Evolutionary conservation across 2,797 vertebrate species (phyloP).

Genomic region (Momotus momota): DNA sequence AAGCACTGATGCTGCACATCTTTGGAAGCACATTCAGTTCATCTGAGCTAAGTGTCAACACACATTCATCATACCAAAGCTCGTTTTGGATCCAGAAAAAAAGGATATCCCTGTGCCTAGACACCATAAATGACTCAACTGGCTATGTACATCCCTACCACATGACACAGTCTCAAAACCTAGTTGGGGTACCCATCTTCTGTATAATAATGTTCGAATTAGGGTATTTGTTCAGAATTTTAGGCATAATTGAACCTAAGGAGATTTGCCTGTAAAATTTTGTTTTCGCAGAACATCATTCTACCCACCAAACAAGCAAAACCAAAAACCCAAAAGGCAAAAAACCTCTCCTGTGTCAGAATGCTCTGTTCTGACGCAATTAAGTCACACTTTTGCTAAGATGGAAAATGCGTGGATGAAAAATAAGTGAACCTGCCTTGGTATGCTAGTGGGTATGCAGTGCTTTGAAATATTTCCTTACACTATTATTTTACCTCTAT

Average conservation of each 20-base stretch:
- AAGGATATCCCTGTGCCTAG: background rate
- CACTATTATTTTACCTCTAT: background rate
- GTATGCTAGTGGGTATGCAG: background rate
- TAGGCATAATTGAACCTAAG: background rate
- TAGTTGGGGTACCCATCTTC: background rate
- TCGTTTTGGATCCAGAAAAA: background rate
- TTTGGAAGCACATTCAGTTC: background rate
- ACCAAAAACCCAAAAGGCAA: rapidly evolving
- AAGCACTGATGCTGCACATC: background rate
- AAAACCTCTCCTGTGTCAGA: background rate
- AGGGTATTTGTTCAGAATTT: background rate
- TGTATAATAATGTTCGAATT: background rate
- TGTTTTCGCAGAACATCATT: background rate
- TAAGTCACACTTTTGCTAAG: background rate
- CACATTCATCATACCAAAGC: background rate
- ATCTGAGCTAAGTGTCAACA: background rate
- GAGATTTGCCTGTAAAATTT: background rate
- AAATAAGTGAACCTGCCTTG: background rate
- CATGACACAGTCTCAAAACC: background rate
- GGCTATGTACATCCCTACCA: background rate
- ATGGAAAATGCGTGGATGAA: background rate
- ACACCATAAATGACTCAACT: background rate
- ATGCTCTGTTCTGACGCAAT: background rate
- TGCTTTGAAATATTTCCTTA: background rate
- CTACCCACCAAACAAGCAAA: background rate